Conservation (phyloP, 2,113 vertebrate species). For the Pterocles gutturalis region DNA sequence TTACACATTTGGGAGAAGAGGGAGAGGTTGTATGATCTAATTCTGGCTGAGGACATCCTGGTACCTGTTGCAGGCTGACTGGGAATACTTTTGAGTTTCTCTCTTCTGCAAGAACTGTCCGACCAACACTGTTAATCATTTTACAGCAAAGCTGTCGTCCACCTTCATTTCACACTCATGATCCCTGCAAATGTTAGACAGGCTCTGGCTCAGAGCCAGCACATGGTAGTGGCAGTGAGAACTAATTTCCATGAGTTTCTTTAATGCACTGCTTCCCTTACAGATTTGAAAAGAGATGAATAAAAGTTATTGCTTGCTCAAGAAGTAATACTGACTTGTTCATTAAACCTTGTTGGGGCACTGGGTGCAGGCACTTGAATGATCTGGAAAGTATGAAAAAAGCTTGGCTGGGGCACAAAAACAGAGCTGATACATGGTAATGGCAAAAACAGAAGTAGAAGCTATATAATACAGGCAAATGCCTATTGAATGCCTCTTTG, state of each 20-base stretch:
- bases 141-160: neutral
- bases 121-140: neutral
- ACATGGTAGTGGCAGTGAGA: neutral
- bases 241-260: slow-evolving; percentile 4
- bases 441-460: slow-evolving; percentile 73
- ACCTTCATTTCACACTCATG: neutral
- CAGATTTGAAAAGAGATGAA: slow-evolving; percentile 59
- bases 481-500: slow-evolving; percentile 31
- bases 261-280: slow-evolving; percentile 55
- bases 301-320: slow-evolving; percentile 66
- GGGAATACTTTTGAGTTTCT: neutral
- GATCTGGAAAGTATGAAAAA: slow-evolving; percentile 77
- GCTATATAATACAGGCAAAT: slow-evolving; percentile 50
- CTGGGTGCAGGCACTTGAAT: slow-evolving; percentile 60
- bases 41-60: neutral
- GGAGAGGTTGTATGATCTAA: neutral
- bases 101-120: neutral
- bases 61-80: neutral
- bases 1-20: neutral
- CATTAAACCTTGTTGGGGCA: slow-evolving; percentile 54
- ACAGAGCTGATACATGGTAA: slow-evolving; percentile 57
- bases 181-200: neutral
- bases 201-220: neutral
- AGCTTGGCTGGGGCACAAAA: slow-evolving; percentile 65
- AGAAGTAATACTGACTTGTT: slow-evolving; percentile 62